Conservation (phyloP, 92 coral and sea anemone species). For the Phenganax marumi region DNA sequence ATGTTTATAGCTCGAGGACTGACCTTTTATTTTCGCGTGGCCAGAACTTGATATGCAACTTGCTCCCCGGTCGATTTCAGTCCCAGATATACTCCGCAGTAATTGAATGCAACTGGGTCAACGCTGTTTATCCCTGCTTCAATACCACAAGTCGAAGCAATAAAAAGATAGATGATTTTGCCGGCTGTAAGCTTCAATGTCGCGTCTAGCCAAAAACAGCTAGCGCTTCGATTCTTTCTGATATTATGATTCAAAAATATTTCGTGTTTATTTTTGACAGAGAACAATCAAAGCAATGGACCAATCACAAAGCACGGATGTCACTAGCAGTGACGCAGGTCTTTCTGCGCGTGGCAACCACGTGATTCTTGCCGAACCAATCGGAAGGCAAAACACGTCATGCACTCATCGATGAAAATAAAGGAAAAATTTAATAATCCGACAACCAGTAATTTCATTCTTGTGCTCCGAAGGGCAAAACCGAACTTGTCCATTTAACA, state of each 20-base stretch:
- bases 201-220: not conserved
- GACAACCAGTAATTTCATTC: not conserved
- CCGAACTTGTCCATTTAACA: conserved; percentile 6
- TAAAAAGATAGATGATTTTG: not conserved
- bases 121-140: not conserved
- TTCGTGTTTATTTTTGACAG: conserved; percentile 28
- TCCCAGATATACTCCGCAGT: not conserved
- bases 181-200: not conserved
- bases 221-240: not conserved
- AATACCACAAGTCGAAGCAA: not conserved
- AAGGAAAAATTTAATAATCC: not conserved
- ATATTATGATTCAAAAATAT: conserved; percentile 27
- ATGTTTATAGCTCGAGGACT: conserved; percentile 21
- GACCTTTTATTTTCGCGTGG: not conserved
- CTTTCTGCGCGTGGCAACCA: conserved; percentile 11
- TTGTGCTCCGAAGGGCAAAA: not conserved
- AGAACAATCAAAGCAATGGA: conserved; percentile 10
- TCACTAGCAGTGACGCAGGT: conserved; percentile 10
- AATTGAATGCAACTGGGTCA: not conserved
- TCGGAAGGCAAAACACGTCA: conserved; percentile 15
- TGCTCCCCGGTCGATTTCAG: not conserved
- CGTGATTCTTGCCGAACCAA: conserved; percentile 10
- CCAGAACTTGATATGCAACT: not conserved
- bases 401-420: conserved; percentile 18
- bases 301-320: conserved; percentile 12